Conservation (phyloP, 1,140 invertebrate genomes). For the Aphaenogaster ashmeadi region DNA sequence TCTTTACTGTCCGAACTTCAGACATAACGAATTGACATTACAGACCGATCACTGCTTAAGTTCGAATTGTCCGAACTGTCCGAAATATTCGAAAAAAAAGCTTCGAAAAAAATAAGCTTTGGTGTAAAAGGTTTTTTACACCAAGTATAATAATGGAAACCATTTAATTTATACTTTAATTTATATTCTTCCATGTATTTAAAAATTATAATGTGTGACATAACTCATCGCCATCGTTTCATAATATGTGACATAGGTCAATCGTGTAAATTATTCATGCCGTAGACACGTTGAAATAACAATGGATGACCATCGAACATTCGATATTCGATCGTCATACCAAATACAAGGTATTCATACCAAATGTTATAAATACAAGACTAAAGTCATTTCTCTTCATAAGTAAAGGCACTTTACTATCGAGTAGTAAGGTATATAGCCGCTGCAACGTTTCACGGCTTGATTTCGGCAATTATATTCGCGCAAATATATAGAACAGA, state of each 20-base stretch:
- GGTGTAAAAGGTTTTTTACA: not conserved
- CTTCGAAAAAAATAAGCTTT: not conserved
- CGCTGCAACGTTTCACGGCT: not conserved
- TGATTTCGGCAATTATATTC: constrained; percentile 9
- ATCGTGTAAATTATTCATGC: constrained; percentile 47
- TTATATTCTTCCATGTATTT: not conserved
- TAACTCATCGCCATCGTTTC: constrained; percentile 1
- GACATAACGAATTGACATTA: no score
- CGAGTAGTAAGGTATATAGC: not conserved
- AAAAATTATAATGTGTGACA: constrained; percentile 25
- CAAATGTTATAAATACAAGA: constrained; percentile 13
- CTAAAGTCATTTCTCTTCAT: not conserved
- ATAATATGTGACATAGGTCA: constrained; percentile 16
- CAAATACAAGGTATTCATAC: not conserved
- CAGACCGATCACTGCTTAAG: no score
- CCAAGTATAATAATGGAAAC: not conserved
- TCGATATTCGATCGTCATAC: not conserved
- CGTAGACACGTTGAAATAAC: not conserved
- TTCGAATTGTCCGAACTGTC: no score
- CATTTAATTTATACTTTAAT: not conserved
- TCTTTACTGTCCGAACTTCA: no score
- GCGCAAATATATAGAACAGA: not conserved
- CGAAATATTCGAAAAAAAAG: no score
- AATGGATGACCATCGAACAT: not conserved
- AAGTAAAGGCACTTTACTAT: not conserved